Percentiles rank a stretch among this genome's conserved stretches.
phyloP scores from a whole-genome alignment of 2,888 invertebrate species.

The Plagodis pulveraria region DNA sequence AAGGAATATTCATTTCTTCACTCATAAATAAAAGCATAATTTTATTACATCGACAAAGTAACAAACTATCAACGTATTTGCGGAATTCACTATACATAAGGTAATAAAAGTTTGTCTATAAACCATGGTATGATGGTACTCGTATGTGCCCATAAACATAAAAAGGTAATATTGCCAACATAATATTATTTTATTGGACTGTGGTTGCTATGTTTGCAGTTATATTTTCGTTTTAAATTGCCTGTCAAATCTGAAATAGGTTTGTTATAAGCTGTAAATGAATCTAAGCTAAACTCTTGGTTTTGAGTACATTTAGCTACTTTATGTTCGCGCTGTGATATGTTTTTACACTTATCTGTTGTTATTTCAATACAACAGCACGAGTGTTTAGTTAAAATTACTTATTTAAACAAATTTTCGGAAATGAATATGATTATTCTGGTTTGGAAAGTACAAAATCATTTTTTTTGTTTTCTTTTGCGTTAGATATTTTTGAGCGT shows the following conservation, averaged over 20 bases:
- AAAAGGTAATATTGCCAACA: slow-evolving; percentile 53
- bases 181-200: slow-evolving; percentile 33
- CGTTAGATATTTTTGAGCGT: too few species aligned
- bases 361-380: too few species aligned
- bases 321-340: too few species aligned
- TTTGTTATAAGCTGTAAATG: neutral
- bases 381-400: too few species aligned
- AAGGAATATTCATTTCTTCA: neutral
- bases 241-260: neutral
- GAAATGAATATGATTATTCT: too few species aligned
- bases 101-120: slow-evolving; percentile 59
- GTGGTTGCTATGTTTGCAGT: slow-evolving; percentile 16
- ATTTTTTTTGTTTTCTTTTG: too few species aligned
- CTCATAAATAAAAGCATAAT: neutral
- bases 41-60: neutral
- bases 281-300: too few species aligned
- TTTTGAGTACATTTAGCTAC: too few species aligned
- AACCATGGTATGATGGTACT: slow-evolving; percentile 52
- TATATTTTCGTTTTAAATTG: neutral
- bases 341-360: too few species aligned
- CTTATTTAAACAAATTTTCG: too few species aligned
- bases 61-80: slow-evolving; percentile 19
- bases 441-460: too few species aligned
- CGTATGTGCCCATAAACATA: slow-evolving; percentile 41
- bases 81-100: slow-evolving; percentile 36